These are phyloP conservation scores for Lordiphosa collinella DNA, from an alignment of 1,140 invertebrate genomes.

Conservation along the genomic window DNA sequence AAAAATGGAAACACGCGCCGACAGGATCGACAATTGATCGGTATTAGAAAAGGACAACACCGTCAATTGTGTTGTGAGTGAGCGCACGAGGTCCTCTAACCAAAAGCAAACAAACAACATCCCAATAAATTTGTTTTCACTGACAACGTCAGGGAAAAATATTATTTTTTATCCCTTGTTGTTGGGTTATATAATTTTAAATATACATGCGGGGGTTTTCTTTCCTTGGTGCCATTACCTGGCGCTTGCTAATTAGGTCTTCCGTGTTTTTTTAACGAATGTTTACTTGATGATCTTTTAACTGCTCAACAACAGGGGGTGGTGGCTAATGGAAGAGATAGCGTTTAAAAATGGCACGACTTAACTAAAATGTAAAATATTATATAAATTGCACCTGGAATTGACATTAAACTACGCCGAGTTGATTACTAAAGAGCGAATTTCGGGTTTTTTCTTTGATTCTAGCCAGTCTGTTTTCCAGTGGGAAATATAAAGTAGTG, in stretches of 20 bases:
- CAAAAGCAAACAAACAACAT: constrained; percentile 57
- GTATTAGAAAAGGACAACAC: constrained; percentile 43
- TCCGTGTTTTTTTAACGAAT: constrained; percentile 25
- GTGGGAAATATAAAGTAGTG: too few relatives aligned
- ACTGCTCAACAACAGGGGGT: constrained; percentile 4
- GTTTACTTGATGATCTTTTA: constrained; percentile 32
- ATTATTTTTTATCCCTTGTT: constrained; percentile 30
- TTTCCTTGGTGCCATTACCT: constrained; percentile 17
- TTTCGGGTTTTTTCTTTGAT: too few relatives aligned
- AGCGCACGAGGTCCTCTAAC: constrained; percentile 10
- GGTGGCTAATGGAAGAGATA: background rate
- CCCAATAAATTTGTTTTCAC: constrained; percentile 49
- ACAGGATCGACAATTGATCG: constrained; percentile 62
- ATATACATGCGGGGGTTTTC: constrained; percentile 32
- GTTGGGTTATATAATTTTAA: constrained; percentile 62
- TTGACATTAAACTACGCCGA: too few relatives aligned
- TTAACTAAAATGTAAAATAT: too few relatives aligned
- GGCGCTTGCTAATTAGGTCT: constrained; percentile 66
- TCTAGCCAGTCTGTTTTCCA: too few relatives aligned
- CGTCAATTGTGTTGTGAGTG: constrained; percentile 4
- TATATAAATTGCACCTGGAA: too few relatives aligned
- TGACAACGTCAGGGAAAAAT: constrained; percentile 40
- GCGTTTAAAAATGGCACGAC: background rate
- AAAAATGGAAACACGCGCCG: constrained; percentile 70
- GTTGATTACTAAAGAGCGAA: too few relatives aligned